Evolutionary conservation across 2,797 vertebrate genomes (phyloP).

Genomic region (Phoxinus dragarum): DNA sequence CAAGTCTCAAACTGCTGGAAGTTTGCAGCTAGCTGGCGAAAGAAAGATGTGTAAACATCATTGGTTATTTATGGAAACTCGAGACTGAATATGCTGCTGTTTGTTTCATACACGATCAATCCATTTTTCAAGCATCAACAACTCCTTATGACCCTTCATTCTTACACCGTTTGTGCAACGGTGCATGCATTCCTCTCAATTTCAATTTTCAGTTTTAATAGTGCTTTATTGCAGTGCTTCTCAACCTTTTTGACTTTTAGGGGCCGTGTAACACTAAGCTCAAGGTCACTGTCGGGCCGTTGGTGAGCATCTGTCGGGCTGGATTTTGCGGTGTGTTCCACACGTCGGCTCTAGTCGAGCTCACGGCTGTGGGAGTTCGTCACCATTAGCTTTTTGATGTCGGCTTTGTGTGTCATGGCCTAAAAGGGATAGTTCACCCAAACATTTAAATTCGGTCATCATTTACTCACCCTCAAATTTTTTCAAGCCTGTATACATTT

Average conservation of each 20-base stretch:
- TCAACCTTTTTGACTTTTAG: not conserved
- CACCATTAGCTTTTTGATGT: too few relatives aligned
- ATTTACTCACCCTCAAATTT: too few relatives aligned
- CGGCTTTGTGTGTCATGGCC: too few relatives aligned
- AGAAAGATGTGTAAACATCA: slow-evolving; percentile 9
- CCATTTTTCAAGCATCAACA: not conserved
- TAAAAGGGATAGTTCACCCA: too few relatives aligned
- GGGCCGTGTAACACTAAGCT: too few relatives aligned
- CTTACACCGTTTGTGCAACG: not conserved
- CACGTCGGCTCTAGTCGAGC: not conserved
- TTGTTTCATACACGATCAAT: not conserved
- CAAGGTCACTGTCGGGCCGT: too few relatives aligned
- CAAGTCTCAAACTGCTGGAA: not conserved
- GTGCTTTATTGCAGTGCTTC: not conserved
- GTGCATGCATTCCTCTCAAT: not conserved
- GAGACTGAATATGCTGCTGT: not conserved
- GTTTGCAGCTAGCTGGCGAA: not conserved
- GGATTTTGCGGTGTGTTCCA: not conserved
- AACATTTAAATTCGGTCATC: too few relatives aligned
- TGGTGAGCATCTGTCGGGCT: too few relatives aligned
- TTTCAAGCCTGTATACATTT: too few relatives aligned
- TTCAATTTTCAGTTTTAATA: not conserved
- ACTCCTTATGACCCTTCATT: not conserved
- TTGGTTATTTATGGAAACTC: slow-evolving; percentile 29
- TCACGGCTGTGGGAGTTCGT: not conserved